phyloP scores from a whole-genome alignment of 1,140 invertebrate species.

The Odontomachus brunneus region DNA sequence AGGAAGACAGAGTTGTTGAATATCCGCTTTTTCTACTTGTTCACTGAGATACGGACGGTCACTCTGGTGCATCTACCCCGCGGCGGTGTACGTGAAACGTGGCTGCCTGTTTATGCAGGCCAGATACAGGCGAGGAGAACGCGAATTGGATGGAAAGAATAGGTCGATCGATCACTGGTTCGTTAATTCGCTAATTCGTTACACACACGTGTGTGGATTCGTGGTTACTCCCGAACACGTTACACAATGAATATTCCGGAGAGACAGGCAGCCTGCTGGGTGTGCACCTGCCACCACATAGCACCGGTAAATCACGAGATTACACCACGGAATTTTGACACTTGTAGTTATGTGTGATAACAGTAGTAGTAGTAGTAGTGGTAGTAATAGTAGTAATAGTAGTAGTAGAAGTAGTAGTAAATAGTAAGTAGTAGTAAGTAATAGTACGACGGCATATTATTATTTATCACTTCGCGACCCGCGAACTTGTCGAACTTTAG shows the following conservation, averaged over 20 bases:
- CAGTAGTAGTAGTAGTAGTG: too few relatives aligned
- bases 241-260: slow-evolving; percentile 70
- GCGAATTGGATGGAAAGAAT: background rate
- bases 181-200: slow-evolving; percentile 30
- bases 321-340: slow-evolving; percentile 59
- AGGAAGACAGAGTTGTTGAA: too few relatives aligned
- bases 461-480: slow-evolving; percentile 68
- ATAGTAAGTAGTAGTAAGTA: too few relatives aligned
- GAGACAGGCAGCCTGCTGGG: slow-evolving; percentile 81
- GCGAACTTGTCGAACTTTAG: slow-evolving; percentile 69
- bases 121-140: slow-evolving; percentile 16
- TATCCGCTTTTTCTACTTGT: too few relatives aligned
- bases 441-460: slow-evolving; percentile 18
- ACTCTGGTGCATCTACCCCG: background rate
- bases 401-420: too few relatives aligned
- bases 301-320: slow-evolving; percentile 77
- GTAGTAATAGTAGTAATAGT: too few relatives aligned
- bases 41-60: background rate
- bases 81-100: slow-evolving; percentile 6
- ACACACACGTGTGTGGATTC: slow-evolving; percentile 56
- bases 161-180: slow-evolving; percentile 39
- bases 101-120: slow-evolving; percentile 30
- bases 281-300: slow-evolving; percentile 85
- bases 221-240: slow-evolving; percentile 68
- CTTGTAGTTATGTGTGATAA: slow-evolving; percentile 64